Evolutionary conservation across 2,113 vertebrate species (phyloP).

Genomic region (Dasyprocta punctata): DNA sequence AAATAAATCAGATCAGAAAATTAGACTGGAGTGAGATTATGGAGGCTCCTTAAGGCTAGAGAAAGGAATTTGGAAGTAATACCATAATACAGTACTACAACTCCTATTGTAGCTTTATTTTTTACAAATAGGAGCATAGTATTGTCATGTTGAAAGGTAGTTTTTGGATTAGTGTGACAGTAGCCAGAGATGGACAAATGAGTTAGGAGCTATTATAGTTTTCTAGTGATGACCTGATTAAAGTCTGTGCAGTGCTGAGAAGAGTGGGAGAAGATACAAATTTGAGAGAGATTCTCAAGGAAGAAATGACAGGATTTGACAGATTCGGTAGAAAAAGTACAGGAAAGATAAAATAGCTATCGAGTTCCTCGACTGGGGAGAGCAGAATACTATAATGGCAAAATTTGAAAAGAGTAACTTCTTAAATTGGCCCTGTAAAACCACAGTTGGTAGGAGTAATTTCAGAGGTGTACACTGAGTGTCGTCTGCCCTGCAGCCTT

Average conservation of each 20-base stretch:
- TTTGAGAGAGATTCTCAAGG: background rate
- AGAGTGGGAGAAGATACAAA: background rate
- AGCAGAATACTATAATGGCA: background rate
- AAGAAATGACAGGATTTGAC: conserved; percentile 11
- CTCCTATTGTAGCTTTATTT: background rate
- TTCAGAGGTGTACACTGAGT: background rate
- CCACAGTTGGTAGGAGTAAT: background rate
- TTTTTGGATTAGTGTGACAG: background rate
- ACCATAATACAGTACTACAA: background rate
- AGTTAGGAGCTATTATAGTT: background rate
- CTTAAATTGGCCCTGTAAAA: background rate
- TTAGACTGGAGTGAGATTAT: background rate
- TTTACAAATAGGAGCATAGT: background rate
- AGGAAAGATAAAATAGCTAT: background rate
- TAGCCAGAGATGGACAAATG: background rate
- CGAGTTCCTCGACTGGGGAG: background rate
- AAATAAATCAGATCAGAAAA: background rate
- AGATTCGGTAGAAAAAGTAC: background rate
- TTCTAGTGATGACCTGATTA: background rate
- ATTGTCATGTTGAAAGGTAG: background rate
- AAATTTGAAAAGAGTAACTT: background rate
- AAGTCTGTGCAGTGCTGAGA: background rate
- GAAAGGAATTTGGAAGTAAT: conserved; percentile 23
- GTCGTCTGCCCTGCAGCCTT: background rate
- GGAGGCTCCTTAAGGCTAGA: background rate